phyloP scores from a whole-genome alignment of 2,888 invertebrate genomes.

The Adineta ricciae region DNA sequence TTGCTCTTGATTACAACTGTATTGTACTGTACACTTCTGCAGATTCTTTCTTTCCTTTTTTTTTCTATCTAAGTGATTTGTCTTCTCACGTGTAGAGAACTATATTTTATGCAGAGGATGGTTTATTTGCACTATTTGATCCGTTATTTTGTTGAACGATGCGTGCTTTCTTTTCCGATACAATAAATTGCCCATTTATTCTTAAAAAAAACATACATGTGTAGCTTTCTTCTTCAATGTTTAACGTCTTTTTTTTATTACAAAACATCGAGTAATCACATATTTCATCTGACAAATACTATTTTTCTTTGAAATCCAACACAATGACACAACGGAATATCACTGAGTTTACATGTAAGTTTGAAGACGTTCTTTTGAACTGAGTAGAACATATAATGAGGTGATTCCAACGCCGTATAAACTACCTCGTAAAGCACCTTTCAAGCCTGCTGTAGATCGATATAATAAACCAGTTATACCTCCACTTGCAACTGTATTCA shows the following conservation, averaged over 20 bases:
- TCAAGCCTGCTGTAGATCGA: slow-evolving; percentile 27
- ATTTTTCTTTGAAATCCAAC: background rate
- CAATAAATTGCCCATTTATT: background rate
- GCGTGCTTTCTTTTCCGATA: background rate
- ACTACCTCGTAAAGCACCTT: slow-evolving; percentile 25
- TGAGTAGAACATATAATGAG: background rate
- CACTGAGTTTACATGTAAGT: background rate
- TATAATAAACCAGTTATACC: slow-evolving; percentile 28
- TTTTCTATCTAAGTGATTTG: background rate
- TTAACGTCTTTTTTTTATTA: too few species aligned
- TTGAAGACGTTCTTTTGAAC: slow-evolving; percentile 6
- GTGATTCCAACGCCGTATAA: slow-evolving; percentile 22
- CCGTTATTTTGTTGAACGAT: background rate
- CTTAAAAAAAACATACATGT: too few species aligned
- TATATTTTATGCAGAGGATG: background rate
- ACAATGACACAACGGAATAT: background rate
- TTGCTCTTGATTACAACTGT: background rate
- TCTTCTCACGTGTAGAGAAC: background rate
- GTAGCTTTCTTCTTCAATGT: too few species aligned
- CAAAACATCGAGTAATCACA: too few species aligned
- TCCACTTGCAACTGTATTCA: slow-evolving; percentile 25
- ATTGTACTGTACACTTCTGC: too few species aligned
- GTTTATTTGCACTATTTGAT: background rate
- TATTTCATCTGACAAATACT: too few species aligned
- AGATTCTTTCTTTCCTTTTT: too few species aligned